Evolutionary conservation across 2,888 invertebrate genomes (phyloP).

Genomic region (Coleophora flavipennella): DNA sequence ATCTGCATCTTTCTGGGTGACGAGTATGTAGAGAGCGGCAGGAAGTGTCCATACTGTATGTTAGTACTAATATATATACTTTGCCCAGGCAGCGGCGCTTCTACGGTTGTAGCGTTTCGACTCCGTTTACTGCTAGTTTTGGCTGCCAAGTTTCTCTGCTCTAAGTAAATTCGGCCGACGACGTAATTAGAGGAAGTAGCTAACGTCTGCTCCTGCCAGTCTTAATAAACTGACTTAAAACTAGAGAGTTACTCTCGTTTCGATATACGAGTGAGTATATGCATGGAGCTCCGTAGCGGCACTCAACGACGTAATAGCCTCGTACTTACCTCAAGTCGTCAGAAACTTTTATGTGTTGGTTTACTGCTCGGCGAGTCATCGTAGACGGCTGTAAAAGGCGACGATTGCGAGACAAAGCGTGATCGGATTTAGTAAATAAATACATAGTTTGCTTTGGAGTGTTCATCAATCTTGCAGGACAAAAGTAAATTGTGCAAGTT

Average conservation of each 20-base stretch:
- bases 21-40: too few relatives aligned
- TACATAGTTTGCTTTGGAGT: constrained; percentile 54
- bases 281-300: constrained; percentile 17
- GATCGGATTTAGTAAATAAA: constrained; percentile 67
- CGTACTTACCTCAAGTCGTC: constrained; percentile 27
- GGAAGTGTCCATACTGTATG: too few relatives aligned
- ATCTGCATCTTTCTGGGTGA: neutral
- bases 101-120: constrained; percentile 28
- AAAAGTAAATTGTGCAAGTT: constrained; percentile 60
- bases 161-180: constrained; percentile 50
- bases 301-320: constrained; percentile 17
- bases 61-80: too few relatives aligned
- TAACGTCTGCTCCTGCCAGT: constrained; percentile 32
- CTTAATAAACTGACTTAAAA: constrained; percentile 39
- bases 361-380: constrained; percentile 44
- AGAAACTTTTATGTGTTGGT: constrained; percentile 48
- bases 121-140: constrained; percentile 35
- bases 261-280: too few relatives aligned
- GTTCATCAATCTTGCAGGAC: constrained; percentile 62
- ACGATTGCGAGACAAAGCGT: constrained; percentile 62
- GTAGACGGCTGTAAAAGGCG: constrained; percentile 51
- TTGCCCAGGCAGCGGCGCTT: constrained; percentile 5
- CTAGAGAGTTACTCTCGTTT: constrained; percentile 30
- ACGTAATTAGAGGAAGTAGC: constrained; percentile 47
- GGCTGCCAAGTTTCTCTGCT: constrained; percentile 46